Base-by-base conservation (phyloP, 2,113 vertebrate genomes). In the Steatornis caripensis region DNA sequence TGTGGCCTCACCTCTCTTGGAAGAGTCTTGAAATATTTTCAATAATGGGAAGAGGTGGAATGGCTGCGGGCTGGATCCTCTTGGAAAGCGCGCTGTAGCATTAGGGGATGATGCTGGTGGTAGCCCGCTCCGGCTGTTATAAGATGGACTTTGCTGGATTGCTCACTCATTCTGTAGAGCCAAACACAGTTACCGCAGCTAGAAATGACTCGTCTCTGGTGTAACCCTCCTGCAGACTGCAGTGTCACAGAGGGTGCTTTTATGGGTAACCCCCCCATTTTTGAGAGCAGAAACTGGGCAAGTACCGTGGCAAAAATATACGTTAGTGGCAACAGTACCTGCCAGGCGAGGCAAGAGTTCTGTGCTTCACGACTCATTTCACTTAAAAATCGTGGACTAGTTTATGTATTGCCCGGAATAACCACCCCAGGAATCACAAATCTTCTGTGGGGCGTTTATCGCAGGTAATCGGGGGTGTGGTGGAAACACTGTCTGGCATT, bases 1-100 rank as follows among this genome's bases (percentile, higher is more conserved):
- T 95, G 58, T 79, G 58, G 95, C 86, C 87, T 96, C 93, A 95
- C 93, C 93, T 96, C 74, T 91, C 70, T 79, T 96, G 96, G 94
- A 96, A 95, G 69, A 91, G n/a, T 69, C 84, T 91, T 84, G 74
- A 91, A 91, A 87, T 91, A 71, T 84, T 95, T 95, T 91, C 89
- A 85, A 0, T 84, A 66, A 70, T 85, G 89, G 77, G 53, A 95
- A 89, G 10, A n/a, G 62, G 9, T 65, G 74, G 57, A 89, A 95
- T 76, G 81, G 69, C 81, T 87, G 57, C 10, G 0, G 48, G 77
- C 74, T 82, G 89, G 81, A 93, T 95, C 49, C 69, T 87, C 74
- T 57, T 75, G 80, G 60, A 95, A 92, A 87, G 85, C 2, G 2
- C 61, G 30, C 55, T 29, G 43, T 53, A 82, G 61, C 32, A 5